Conservation (phyloP, 1,140 invertebrate genomes). For the Hycleus cichorii region DNA sequence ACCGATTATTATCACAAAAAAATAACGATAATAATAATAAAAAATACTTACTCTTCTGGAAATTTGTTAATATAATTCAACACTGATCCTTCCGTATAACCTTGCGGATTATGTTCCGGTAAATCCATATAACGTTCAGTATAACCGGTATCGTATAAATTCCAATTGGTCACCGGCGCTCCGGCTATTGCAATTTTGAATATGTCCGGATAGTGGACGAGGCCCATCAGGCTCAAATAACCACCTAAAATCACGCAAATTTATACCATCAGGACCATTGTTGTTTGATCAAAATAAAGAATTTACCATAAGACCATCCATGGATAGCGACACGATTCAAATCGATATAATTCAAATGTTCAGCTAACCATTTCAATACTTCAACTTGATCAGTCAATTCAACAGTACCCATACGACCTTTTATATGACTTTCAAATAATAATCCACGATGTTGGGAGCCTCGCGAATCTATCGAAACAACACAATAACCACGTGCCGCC, state of each 20-base stretch:
- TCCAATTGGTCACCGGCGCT: conserved; percentile 95
- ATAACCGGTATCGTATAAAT: conserved; percentile 89
- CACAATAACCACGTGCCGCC: conserved; percentile 92
- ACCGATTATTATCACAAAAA: too few relatives aligned
- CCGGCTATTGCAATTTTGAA: conserved; percentile 92
- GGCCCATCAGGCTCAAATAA: conserved; percentile 77
- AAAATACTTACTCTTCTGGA: conserved; percentile 71
- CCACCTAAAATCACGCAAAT: conserved; percentile 38
- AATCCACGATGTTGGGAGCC: conserved; percentile 90
- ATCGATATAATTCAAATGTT: conserved; percentile 82
- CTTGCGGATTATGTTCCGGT: conserved; percentile 70
- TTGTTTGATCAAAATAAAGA: too few relatives aligned
- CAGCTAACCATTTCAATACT: conserved; percentile 80
- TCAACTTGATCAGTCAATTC: conserved; percentile 96
- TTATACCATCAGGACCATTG: too few relatives aligned
- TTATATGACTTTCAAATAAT: conserved; percentile 84
- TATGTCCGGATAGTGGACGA: conserved; percentile 72
- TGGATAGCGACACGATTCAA: conserved; percentile 88
- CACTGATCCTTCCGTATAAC: conserved; percentile 72
- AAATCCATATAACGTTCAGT: conserved; percentile 96
- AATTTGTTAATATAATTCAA: conserved; percentile 75
- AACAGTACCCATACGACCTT: conserved; percentile 85
- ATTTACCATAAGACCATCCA: conserved; percentile 90
- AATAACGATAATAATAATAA: too few relatives aligned
- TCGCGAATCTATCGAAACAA: conserved; percentile 90